phyloP scores from a whole-genome alignment of 2,797 vertebrate genomes.

The Sebastes minor region DNA sequence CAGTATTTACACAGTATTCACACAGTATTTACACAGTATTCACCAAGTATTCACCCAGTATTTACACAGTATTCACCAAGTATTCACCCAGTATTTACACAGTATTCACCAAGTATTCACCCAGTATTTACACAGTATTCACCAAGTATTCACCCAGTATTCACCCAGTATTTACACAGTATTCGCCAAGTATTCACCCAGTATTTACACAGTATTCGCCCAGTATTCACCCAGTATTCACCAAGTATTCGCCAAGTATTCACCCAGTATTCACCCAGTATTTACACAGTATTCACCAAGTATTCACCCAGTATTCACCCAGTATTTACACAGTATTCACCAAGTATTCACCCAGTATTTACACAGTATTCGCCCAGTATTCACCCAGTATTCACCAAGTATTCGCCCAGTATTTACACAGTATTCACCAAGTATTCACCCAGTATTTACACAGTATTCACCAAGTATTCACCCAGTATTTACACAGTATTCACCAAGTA shows the following conservation, averaged over 20 bases:
- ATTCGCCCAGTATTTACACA: rapidly evolving
- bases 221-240: too few relatives aligned
- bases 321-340: rapidly evolving
- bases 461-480: rapidly evolving
- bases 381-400: rapidly evolving
- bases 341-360: rapidly evolving
- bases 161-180: too few relatives aligned
- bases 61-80: rapidly evolving
- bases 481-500: rapidly evolving
- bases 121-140: rapidly evolving
- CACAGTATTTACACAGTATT: rapidly evolving
- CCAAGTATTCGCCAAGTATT: rapidly evolving
- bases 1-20: rapidly evolving
- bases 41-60: rapidly evolving
- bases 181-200: rapidly evolving
- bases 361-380: rapidly evolving
- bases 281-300: rapidly evolving
- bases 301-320: rapidly evolving
- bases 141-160: rapidly evolving
- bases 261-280: rapidly evolving
- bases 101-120: rapidly evolving
- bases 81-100: rapidly evolving
- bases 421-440: rapidly evolving
- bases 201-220: rapidly evolving
- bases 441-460: rapidly evolving